Evolutionary conservation across 2,113 vertebrate species (phyloP), one percentile per base, ranked within the genome.

Genomic region (Halichoerus grypus): DNA sequence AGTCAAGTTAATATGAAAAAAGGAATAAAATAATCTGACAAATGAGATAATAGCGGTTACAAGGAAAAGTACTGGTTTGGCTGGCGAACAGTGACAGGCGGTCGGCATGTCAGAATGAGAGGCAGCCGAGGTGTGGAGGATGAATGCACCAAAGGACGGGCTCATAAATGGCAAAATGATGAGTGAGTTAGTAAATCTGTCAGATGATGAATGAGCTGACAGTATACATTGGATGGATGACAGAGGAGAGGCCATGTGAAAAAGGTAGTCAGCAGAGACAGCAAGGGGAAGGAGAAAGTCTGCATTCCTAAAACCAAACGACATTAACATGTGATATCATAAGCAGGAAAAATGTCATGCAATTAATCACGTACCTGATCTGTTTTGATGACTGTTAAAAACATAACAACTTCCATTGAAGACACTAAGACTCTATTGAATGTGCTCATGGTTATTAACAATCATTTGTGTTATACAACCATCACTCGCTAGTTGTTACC

Each of bases 201-300:
- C 90, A 46, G 76, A 36, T 91, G 94, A 97, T 95, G 91, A 93
- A 89, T 80, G 97, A 84, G 87, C 84, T 72, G 55, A 74, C 7
- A n/a, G 21, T 12, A 33, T 16, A 14, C 63, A 26, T 46, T 13
- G 0, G 87, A 90, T 33, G 21, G 86, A 33, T 39, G 55, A 39
- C 80, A 2, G 79, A 71, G 84, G 42, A 36, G 36, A 49, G 49
- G 72, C 51, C 31, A 1, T 7, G 1, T 28, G 57, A 36, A 28
- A 36, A 53, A 82, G 31, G 90, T 26, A 39, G 69, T 1, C 16
- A 11, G 72, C 9, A 4, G 1, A 57, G 79, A 53, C 0, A 1
- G 33, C 39, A 65, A 2, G 22, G 22, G 19, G 16, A 63, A 51
- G 31, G 36, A 65, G 36, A 9, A 59, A 79, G 55, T 13, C 46